Evolutionary conservation across 2,888 invertebrate species (phyloP).

Genomic region (Clunio marinus): DNA sequence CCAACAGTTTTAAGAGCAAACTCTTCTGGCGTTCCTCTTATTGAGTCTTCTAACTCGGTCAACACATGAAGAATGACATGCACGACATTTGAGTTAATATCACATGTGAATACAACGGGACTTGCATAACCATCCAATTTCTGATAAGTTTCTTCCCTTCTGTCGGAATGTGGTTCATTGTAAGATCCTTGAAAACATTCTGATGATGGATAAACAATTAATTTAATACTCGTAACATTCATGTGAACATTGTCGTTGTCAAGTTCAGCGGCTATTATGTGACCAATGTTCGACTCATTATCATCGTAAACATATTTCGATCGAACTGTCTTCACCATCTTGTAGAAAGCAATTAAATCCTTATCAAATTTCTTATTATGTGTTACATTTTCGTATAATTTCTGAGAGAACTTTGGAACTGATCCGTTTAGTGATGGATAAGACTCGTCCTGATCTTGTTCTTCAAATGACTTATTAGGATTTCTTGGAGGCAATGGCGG

Average conservation of each 20-base stretch:
- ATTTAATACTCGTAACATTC: slow-evolving; percentile 78
- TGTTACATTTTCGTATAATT: slow-evolving; percentile 69
- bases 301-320: slow-evolving; percentile 72
- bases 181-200: slow-evolving; percentile 44
- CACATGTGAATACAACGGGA: slow-evolving; percentile 86
- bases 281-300: slow-evolving; percentile 75
- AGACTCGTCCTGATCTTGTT: background rate
- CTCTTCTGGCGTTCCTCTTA: slow-evolving; percentile 61
- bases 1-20: slow-evolving; percentile 68
- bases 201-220: slow-evolving; percentile 67
- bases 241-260: slow-evolving; percentile 75
- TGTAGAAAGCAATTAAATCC: slow-evolving; percentile 75
- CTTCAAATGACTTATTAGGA: slow-evolving; percentile 50
- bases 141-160: slow-evolving; percentile 46
- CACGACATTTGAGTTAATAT: slow-evolving; percentile 84
- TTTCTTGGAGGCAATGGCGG: slow-evolving; percentile 62
- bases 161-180: slow-evolving; percentile 1
- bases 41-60: slow-evolving; percentile 72
- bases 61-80: slow-evolving; percentile 81
- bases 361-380: slow-evolving; percentile 66
- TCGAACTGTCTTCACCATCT: slow-evolving; percentile 75
- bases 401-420: slow-evolving; percentile 51
- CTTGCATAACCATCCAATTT: slow-evolving; percentile 53
- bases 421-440: background rate
- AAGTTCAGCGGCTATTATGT: slow-evolving; percentile 82